phyloP scores from a whole-genome alignment of 1,140 invertebrate genomes.

The Drosophila ogumai region DNA sequence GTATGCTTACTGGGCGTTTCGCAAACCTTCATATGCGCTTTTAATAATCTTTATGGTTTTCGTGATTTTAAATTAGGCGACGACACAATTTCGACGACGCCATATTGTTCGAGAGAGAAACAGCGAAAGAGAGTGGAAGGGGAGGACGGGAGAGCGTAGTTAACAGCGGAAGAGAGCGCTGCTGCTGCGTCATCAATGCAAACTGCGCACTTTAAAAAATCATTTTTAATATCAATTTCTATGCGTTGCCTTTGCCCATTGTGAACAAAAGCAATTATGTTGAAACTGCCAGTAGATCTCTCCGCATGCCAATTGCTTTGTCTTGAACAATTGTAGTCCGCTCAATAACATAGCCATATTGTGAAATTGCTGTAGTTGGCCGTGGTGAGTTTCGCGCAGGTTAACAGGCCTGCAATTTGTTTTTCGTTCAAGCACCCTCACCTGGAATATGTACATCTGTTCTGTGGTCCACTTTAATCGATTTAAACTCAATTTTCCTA shows the following conservation, averaged over 20 bases:
- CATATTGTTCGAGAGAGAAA: conserved; percentile 65
- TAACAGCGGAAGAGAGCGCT: conserved; percentile 59
- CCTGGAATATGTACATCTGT: conserved; percentile 1
- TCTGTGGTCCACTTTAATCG: conserved; percentile 16
- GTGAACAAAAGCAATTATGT: conserved; percentile 29
- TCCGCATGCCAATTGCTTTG: conserved; percentile 38
- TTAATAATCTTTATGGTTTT: conserved; percentile 51
- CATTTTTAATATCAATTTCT: conserved; percentile 49
- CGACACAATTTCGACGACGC: conserved; percentile 78
- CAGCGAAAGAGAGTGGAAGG: conserved; percentile 3
- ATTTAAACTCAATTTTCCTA: conserved; percentile 6
- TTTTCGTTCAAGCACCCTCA: conserved; percentile 17
- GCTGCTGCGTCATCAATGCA: conserved; percentile 81
- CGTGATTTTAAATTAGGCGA: conserved; percentile 58
- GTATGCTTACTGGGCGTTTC: conserved; percentile 30
- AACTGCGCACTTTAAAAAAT: conserved; percentile 74
- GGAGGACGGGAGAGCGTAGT: conserved; percentile 22
- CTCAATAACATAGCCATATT: conserved; percentile 44
- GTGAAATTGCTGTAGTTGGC: conserved; percentile 38
- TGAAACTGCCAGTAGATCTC: conserved; percentile 23
- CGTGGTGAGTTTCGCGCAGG: conserved; percentile 65
- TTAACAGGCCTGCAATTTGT: conserved; percentile 64
- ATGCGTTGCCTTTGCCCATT: conserved; percentile 36
- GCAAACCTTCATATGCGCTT: conserved; percentile 30
- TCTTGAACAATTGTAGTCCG: conserved; percentile 23